Percentiles rank a stretch among this genome's conserved stretches.
Conservation (phyloP, 2,113 vertebrate species). For the Hiodon tergisus region DNA sequence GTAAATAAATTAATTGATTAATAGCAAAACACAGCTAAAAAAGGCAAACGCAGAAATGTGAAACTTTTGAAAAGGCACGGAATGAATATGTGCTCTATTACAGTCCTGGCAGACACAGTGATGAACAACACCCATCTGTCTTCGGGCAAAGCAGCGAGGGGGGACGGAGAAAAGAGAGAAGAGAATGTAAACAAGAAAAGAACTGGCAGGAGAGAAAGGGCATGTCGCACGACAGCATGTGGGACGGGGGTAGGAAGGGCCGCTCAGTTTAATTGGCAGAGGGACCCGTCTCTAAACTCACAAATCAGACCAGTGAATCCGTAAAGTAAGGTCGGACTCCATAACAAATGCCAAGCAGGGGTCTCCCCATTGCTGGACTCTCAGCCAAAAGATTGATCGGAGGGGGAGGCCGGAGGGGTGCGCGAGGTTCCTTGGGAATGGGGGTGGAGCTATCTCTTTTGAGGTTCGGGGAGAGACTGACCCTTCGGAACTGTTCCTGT, state of each 20-base stretch:
- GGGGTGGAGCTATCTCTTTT: neutral
- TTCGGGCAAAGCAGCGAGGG: neutral
- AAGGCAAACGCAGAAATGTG: neutral
- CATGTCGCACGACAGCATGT: too few relatives aligned
- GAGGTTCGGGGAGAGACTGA: constrained; percentile 65
- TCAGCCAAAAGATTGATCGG: too few relatives aligned
- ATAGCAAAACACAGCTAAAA: neutral
- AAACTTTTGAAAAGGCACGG: neutral
- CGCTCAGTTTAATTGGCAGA: too few relatives aligned
- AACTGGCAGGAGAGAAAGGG: too few relatives aligned
- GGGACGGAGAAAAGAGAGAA: neutral
- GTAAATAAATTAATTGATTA: constrained; percentile 7
- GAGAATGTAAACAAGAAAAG: neutral
- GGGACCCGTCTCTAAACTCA: too few relatives aligned
- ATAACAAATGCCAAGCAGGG: too few relatives aligned
- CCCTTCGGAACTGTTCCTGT: constrained; percentile 91
- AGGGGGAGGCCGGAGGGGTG: neutral
- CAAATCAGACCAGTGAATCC: too few relatives aligned
- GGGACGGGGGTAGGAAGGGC: too few relatives aligned
- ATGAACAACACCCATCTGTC: neutral
- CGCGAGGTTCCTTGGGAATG: neutral
- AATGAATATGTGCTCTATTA: neutral
- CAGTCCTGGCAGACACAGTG: neutral
- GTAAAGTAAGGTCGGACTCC: too few relatives aligned
- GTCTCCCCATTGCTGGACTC: too few relatives aligned